Base-by-base conservation (phyloP, 2,888 invertebrate genomes). In the Caenorhabditis uteleia region DNA sequence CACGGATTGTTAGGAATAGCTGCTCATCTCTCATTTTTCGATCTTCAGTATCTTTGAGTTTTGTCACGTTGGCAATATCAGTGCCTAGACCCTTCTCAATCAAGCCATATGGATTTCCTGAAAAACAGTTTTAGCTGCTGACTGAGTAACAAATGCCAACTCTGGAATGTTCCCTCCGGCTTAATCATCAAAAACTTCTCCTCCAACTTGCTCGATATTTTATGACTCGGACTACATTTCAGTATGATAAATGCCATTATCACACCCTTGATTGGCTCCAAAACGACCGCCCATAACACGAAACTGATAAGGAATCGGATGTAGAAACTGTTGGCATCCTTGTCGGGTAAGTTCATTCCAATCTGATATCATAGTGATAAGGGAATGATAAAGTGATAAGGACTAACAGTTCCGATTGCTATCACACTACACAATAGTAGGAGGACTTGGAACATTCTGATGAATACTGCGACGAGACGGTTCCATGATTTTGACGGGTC, bases 1-100 rank as follows among this genome's bases (percentile, higher is more conserved):
- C 74, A 10, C 68, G 65, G 10, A 69, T 21, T 0, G 75, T 75
- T 14, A 68, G 51, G 56, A 69, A 69, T 21, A 72, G 31, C 39
- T 64, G 60, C 25, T 72, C 68, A 34, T 72, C 68, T 45, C 66
- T 64, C 69, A 74, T 74, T 26, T 71, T 66, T 14, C 68, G 42
- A 16, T 70, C 65, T 8, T 62, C 50, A 0, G 62, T 61, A 14
- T 61, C 68, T 46, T 53, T 40, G 23, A 74, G 43, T 40, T 70
- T 68, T 21, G 51, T 48, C 8, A 68, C 43, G 44, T 70, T 67
- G 1, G 73, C 75, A 8, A 71, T 54, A 14, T 60, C 58, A 25
- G 48, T 59, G 31, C 70, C 68, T 21, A 62, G 44, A 14, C 50
- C 38, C 39, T 53, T 60, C 18, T 66, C 69, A 12, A 53, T 51